Percentiles rank a stretch among this genome's conserved stretches.
Conservation (phyloP, 2,797 vertebrate genomes). For the Gymnothorax reevesii region DNA sequence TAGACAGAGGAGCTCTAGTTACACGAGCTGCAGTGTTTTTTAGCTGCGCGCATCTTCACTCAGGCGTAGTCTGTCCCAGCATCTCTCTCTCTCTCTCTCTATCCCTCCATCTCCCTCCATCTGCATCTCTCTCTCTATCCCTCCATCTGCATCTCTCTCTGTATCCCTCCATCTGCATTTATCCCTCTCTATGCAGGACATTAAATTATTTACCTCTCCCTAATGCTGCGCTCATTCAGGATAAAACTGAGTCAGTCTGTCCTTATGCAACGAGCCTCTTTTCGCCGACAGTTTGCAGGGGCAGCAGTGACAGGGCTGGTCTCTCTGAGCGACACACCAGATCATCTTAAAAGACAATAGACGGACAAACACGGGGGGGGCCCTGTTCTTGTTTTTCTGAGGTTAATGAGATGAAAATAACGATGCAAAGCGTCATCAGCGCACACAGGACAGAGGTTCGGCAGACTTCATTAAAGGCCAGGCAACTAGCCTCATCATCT, state of each 20-base stretch:
- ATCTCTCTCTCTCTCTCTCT: neutral
- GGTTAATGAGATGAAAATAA: slow-evolving; percentile 8
- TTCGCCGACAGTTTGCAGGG: no score
- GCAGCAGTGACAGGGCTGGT: no score
- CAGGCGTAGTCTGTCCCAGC: no score
- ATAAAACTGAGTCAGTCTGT: no score
- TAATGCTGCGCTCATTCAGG: no score
- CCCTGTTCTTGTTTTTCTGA: slow-evolving; percentile 6
- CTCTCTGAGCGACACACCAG: neutral
- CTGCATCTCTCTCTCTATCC: no score
- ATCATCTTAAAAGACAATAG: neutral
- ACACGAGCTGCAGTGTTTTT: no score
- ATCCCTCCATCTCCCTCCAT: neutral
- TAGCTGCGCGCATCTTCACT: no score
- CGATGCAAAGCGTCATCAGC: slow-evolving; percentile 7
- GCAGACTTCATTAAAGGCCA: neutral
- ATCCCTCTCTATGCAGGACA: no score
- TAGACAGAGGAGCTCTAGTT: neutral
- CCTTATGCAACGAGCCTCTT: no score
- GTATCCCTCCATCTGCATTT: neutral
- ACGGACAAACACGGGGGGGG: neutral
- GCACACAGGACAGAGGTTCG: slow-evolving; percentile 9
- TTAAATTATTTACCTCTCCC: no score
- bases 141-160: neutral
- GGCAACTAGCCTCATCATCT: neutral